Evolutionary conservation across 2,113 vertebrate genomes (phyloP).

Genomic region (Barnardius zonarius): DNA sequence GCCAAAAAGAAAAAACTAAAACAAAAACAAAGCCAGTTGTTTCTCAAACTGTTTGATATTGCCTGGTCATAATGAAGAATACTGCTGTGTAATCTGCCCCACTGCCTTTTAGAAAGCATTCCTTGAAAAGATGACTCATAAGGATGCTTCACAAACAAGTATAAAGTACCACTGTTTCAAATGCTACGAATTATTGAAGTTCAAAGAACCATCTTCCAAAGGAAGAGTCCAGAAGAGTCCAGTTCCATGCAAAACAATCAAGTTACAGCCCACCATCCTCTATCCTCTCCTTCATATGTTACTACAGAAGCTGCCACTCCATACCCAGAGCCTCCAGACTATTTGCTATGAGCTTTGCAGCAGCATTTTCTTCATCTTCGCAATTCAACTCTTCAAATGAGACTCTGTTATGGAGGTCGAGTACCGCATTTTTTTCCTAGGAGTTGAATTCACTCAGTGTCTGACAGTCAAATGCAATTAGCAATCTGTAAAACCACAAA

Average conservation of each 20-base stretch:
- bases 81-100: background rate
- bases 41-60: background rate
- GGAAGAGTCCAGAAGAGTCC: background rate
- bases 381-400: background rate
- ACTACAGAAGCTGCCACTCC: background rate
- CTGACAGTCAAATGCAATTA: slow-evolving; percentile 51
- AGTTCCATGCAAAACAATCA: background rate
- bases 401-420: background rate
- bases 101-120: background rate
- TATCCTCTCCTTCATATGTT: background rate
- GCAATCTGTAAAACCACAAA: slow-evolving; percentile 19
- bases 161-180: background rate
- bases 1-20: background rate
- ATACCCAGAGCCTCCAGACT: background rate
- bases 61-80: background rate
- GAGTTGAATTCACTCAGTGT: slow-evolving; percentile 1
- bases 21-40: background rate
- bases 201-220: background rate
- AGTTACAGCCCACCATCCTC: background rate
- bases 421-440: background rate
- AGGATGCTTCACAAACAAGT: background rate
- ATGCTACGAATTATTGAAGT: background rate
- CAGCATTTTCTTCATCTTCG: background rate
- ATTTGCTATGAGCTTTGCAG: background rate
- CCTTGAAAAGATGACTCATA: background rate